phyloP scores from a whole-genome alignment of 2,113 vertebrate genomes.

The Bujurquina vittata region DNA sequence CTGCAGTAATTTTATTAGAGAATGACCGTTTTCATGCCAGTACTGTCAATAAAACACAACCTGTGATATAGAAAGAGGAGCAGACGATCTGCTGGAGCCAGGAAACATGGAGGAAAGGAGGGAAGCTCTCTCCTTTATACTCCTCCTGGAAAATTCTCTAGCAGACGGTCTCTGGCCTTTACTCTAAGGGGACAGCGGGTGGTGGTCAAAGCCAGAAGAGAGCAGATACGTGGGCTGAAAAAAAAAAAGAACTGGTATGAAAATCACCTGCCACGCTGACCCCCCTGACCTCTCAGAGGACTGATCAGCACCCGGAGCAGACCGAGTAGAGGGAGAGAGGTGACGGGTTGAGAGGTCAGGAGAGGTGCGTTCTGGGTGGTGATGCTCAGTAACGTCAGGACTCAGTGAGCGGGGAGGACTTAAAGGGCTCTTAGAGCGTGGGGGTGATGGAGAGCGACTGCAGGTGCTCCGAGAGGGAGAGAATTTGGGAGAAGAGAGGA shows the following conservation, averaged over 20 bases:
- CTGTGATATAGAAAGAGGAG: slow-evolving; percentile 30
- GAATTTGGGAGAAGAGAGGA: slow-evolving; percentile 13
- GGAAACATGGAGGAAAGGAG: slow-evolving; percentile 90
- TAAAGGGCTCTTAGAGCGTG: not conserved
- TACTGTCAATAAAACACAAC: slow-evolving; percentile 28
- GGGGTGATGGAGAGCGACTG: slow-evolving; percentile 54
- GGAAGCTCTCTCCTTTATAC: slow-evolving; percentile 90
- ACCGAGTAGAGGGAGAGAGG: slow-evolving; percentile 48
- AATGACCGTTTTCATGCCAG: not conserved
- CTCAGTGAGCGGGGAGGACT: slow-evolving; percentile 28
- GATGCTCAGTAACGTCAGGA: slow-evolving; percentile 59
- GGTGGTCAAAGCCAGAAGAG: not conserved
- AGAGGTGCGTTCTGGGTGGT: slow-evolving; percentile 65
- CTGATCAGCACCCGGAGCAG: slow-evolving; percentile 65
- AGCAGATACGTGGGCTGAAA: not conserved
- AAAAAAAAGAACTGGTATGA: not conserved
- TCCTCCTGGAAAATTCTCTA: slow-evolving; percentile 89
- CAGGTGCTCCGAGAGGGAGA: not conserved
- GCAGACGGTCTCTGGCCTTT: slow-evolving; percentile 82
- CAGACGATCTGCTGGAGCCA: slow-evolving; percentile 71
- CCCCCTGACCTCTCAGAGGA: slow-evolving; percentile 85
- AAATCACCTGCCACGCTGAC: slow-evolving; percentile 86
- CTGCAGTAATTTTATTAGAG: not conserved
- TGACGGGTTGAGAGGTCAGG: not conserved
- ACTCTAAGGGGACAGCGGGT: slow-evolving; percentile 77